Percentiles rank a stretch among this genome's conserved stretches.
Evolutionary conservation across 1,140 invertebrate species (phyloP).

Genomic region (Solen grandis): DNA sequence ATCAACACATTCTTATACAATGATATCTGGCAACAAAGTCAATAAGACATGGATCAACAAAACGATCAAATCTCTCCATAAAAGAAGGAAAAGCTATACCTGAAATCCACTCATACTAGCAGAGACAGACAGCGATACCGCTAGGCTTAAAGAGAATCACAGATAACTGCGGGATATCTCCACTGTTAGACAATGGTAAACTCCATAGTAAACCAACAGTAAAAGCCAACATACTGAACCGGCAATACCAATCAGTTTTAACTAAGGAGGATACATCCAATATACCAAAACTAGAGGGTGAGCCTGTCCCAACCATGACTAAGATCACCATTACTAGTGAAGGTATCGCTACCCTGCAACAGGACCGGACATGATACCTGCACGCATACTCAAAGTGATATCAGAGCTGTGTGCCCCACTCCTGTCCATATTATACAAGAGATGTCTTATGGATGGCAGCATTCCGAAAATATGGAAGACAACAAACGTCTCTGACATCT

Average conservation of each 20-base stretch:
- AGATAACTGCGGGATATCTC: neutral
- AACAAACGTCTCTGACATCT: neutral
- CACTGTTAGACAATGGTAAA: constrained; percentile 22
- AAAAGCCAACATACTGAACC: constrained; percentile 51
- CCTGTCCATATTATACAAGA: neutral
- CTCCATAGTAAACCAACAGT: constrained; percentile 1
- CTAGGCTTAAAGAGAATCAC: neutral
- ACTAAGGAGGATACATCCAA: neutral
- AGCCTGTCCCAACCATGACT: neutral
- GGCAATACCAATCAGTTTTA: constrained; percentile 27
- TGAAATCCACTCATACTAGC: neutral
- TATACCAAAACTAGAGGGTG: neutral
- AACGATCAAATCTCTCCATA: neutral
- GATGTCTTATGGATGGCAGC: neutral
- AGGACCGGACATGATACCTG: constrained; percentile 34
- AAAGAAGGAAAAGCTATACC: neutral
- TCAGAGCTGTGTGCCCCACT: constrained; percentile 5
- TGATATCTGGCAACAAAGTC: neutral
- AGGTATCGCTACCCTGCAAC: constrained; percentile 8
- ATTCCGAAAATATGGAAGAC: neutral
- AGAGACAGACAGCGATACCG: neutral
- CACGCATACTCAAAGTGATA: constrained; percentile 19
- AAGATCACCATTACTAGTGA: neutral
- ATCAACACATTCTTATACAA: neutral
- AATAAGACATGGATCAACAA: constrained; percentile 23